Evolutionary conservation across 1,140 invertebrate genomes (phyloP), one percentile per base, ranked within the genome.

Genomic region (Anastrepha ludens): DNA sequence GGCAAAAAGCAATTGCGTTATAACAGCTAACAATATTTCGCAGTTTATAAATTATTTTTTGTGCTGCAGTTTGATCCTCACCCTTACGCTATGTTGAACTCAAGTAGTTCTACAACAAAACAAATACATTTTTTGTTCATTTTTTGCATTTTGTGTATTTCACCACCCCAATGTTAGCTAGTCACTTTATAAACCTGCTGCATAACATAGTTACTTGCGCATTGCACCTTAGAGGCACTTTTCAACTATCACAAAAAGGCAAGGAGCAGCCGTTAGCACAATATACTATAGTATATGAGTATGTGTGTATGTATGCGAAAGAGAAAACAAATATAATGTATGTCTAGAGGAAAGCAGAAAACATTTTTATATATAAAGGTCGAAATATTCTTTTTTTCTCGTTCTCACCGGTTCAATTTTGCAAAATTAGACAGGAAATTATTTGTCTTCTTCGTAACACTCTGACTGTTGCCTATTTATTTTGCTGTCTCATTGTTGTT

Each of bases 381-480:
- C 4, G 15, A 62, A 62, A n/a, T 50, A 9, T 1, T 20, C 7
- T 15, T 70, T 70, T 55, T 81, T 29, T 81, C 55, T 81, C 3
- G 7, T 8, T 58, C 74, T 81, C 47, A 81, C 74, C 74, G 74
- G 74, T 81, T 81, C 47, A 81, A 81, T 81, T 81, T 81, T 41
- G 74, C 74, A 81, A 81, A 81, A 81, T 81, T 81, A 81, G 74
- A 81, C 74, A 81, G 74, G 74, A 81, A 81, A 81, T 81, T 81
- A 81, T 81, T 81, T 81, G 74, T 81, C 74, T 81, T 81, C 74
- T 81, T n/a, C n/a, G 74, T 47, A 81, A 81, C 74, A 81, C 74
- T 81, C 74, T 81, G 47, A 58, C 74, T 29, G n/a, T 55, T 81
- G 44, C 74, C 44, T 81, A 81, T 55, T 81, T 81, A 81, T 81